Percentiles rank a stretch among this genome's conserved stretches.
Conservation (phyloP, 2,797 vertebrate genomes). For the Tamandua tetradactyla region DNA sequence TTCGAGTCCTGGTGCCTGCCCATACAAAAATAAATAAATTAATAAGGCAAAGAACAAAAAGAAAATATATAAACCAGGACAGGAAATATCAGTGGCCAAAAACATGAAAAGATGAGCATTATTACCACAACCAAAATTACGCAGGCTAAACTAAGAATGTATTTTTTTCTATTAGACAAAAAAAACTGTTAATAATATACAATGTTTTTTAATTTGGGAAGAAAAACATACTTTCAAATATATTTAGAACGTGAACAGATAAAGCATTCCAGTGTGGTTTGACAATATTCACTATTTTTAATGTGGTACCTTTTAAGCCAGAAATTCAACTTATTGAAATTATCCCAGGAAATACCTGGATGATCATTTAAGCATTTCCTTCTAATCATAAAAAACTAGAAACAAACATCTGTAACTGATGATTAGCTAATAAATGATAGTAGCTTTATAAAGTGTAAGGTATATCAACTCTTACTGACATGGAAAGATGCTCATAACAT, state of each 20-base stretch:
- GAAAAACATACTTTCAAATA: background rate
- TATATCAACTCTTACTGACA: background rate
- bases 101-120: background rate
- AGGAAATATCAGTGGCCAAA: background rate
- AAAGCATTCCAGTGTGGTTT: background rate
- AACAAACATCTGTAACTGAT: constrained; percentile 21
- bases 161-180: background rate
- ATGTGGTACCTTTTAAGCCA: background rate
- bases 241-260: background rate
- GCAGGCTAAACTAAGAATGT: background rate
- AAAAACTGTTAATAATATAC: constrained; percentile 36
- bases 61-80: background rate
- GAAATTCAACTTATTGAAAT: background rate
- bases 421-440: constrained; percentile 7
- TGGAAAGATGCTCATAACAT: background rate
- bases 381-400: constrained; percentile 13
- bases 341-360: background rate
- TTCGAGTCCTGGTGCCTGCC: too few species aligned
- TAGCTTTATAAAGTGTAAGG: background rate
- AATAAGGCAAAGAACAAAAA: background rate
- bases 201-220: background rate
- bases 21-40: too few species aligned
- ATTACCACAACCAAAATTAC: background rate
- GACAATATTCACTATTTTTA: constrained; percentile 16
- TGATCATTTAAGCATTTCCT: constrained; percentile 35